Base-by-base conservation (phyloP, 2,888 invertebrate species). In the Drosophila ochracea region DNA sequence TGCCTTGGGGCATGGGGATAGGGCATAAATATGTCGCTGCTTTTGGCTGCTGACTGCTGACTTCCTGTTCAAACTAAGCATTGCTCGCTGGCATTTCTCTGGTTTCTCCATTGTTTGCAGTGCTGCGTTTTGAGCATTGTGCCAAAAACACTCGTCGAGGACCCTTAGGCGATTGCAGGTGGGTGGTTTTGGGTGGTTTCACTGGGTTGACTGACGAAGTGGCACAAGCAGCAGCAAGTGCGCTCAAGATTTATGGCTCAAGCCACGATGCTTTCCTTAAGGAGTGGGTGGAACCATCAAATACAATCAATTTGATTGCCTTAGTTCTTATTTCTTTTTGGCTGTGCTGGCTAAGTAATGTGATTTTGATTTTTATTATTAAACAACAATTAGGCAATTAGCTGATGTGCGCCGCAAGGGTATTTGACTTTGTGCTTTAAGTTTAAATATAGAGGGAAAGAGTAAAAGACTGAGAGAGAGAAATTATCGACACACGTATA, bases 281-380 rank as follows among this genome's bases (percentile, higher is more conserved):
- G 60, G 53, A 4, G 54, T 43, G 59, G 49, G 4, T 25, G 50
- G 39, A 37, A 82, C 88, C 78, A 85, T 87, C 90, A 87, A 84
- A 89, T 87, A 89, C 76, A 85, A 85, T 85, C 89, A 89, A 85
- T 82, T 87, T 85, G 85, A 85, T 89, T 89, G 89, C 80, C 82
- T 47, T 25, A 16, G 16, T 16, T 78, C 66, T 76, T 73, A 64
- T 62, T 61, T 39, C 21, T 59, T 54, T 41, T 37, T 37, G 33
- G 6, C 69, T 66, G 52, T 50, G 58, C 58, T 50, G 39, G 47
- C 33, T 68, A 61, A 64, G 65, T 88, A 84, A 84, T 89, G 89
- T 59, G 78, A 83, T 76, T 89, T 81, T 76, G 68, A 86, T 83
- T 83, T 79, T 76, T 79, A 47, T 68, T 68, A 65, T 80, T 64